phyloP scores from a whole-genome alignment of 1,140 invertebrate species.

The Bombus superbus region DNA sequence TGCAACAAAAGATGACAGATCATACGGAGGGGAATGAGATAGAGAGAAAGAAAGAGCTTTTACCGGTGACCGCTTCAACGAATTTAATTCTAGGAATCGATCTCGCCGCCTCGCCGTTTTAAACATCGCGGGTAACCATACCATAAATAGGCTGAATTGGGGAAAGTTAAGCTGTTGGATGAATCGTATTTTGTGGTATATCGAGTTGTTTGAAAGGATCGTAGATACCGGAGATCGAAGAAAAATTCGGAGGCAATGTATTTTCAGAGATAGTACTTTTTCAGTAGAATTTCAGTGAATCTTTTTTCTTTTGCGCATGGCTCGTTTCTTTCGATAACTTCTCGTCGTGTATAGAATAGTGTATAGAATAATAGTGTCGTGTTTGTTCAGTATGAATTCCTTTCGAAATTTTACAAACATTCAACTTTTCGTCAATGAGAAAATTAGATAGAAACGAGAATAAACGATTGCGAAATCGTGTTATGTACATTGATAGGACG shows the following conservation, averaged over 20 bases:
- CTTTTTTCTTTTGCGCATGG: too few species aligned
- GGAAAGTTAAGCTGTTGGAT: not conserved
- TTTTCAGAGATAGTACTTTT: too few species aligned
- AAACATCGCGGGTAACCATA: constrained; percentile 4
- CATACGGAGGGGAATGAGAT: not conserved
- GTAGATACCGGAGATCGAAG: not conserved
- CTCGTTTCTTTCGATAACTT: too few species aligned
- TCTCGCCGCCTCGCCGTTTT: constrained; percentile 14
- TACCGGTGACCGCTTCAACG: constrained; percentile 54
- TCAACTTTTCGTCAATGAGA: not conserved
- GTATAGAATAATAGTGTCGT: too few species aligned
- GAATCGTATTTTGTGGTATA: not conserved
- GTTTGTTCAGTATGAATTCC: too few species aligned
- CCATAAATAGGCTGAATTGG: not conserved
- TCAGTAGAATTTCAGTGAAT: too few species aligned
- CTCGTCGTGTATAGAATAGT: too few species aligned
- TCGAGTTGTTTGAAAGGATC: not conserved
- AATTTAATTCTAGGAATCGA: constrained; percentile 49
- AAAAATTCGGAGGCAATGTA: too few species aligned
- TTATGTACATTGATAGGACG: not conserved
- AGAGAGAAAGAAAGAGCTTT: constrained; percentile 23
- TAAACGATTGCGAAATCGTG: not conserved
- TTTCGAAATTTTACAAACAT: too few species aligned
- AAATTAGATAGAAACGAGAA: not conserved
- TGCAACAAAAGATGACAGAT: not conserved